A percentile compares a stretch with the other conserved stretches of the same genome.
These are phyloP conservation scores for Drosophila mojavensis DNA, from an alignment of 1,140 invertebrate species.

Conservation along the genomic window DNA sequence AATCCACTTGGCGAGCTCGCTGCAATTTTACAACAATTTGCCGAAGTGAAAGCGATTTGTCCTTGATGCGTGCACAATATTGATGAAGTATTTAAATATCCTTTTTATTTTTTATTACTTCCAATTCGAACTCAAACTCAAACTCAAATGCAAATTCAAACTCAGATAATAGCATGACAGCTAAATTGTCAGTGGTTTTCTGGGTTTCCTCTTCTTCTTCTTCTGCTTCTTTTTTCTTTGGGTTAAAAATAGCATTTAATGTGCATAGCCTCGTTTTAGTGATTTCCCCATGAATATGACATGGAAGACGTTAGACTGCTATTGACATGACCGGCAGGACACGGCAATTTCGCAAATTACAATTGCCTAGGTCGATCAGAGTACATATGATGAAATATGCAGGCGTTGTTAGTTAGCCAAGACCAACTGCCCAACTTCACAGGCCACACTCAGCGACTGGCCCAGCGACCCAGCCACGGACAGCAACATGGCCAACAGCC, in stretches of 20 bases:
- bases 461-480: conserved; percentile 1
- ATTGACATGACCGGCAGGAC: conserved; percentile 17
- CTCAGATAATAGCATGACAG: neutral
- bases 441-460: conserved; percentile 4
- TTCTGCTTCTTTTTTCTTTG: neutral
- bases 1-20: neutral
- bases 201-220: no score
- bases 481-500: no score
- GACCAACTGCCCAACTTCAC: conserved; percentile 77
- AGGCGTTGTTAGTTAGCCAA: conserved; percentile 56
- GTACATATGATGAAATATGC: conserved; percentile 73
- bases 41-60: neutral
- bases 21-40: neutral
- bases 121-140: no score
- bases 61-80: neutral
- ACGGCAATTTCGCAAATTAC: conserved; percentile 79
- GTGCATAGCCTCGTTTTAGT: conserved; percentile 20
- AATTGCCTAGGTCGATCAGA: conserved; percentile 74
- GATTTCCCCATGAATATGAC: conserved; percentile 63
- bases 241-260: conserved; percentile 10
- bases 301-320: conserved; percentile 51
- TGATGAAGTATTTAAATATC: neutral
- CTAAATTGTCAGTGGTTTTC: neutral
- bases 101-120: neutral
- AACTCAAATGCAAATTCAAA: neutral